phyloP scores from a whole-genome alignment of 1,140 invertebrate genomes.

The Anoplolepis gracilipes region DNA sequence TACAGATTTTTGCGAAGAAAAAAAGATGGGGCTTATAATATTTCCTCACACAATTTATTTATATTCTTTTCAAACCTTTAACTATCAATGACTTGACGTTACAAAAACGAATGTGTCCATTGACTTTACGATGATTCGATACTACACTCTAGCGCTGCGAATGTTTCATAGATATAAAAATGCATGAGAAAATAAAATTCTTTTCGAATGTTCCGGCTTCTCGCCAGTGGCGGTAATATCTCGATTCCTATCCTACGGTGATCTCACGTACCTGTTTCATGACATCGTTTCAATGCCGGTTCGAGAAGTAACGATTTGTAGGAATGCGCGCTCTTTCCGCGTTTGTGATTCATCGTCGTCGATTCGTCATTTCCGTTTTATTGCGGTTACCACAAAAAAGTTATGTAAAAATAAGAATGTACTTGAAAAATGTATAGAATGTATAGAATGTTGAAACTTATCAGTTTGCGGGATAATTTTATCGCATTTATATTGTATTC shows the following conservation, averaged over 20 bases:
- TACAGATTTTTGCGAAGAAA: not conserved
- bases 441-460: not conserved
- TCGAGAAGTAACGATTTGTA: conserved; percentile 26
- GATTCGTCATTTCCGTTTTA: conserved; percentile 1
- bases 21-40: not conserved
- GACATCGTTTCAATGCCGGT: conserved; percentile 55
- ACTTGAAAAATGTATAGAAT: too few species aligned
- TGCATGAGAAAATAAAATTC: conserved; percentile 51
- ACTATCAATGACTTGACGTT: not conserved
- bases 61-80: not conserved
- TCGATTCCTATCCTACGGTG: not conserved
- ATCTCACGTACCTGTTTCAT: conserved; percentile 53
- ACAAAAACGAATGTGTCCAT: not conserved
- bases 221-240: conserved; percentile 15
- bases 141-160: not conserved
- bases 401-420: not conserved
- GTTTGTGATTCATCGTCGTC: conserved; percentile 32
- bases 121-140: not conserved
- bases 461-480: conserved; percentile 16
- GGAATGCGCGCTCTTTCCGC: not conserved
- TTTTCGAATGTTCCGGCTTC: conserved; percentile 45
- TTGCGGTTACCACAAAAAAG: not conserved
- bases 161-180: conserved; percentile 9
- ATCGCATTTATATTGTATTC: not conserved
- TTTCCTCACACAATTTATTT: not conserved